A percentile compares a stretch with the other conserved stretches of the same genome.
Conservation (phyloP, 2,888 invertebrate species). For the Branchipolynoe longqiensis region DNA sequence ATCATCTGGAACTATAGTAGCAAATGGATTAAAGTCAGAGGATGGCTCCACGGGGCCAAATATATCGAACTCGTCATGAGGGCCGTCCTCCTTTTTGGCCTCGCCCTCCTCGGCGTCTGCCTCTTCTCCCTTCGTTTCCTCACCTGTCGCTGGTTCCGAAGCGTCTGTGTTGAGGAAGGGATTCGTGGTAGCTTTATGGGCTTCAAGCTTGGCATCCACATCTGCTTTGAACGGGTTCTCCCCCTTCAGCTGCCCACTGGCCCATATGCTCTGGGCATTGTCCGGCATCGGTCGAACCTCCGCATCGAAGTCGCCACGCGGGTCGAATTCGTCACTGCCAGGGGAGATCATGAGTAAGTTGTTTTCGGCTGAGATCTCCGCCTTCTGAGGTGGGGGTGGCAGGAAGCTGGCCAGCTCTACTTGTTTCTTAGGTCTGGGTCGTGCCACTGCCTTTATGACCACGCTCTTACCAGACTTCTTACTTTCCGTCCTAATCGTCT, state of each 20-base stretch:
- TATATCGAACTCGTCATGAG: slow-evolving; percentile 38
- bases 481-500: slow-evolving; percentile 9
- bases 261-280: slow-evolving; percentile 32
- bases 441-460: slow-evolving; percentile 27
- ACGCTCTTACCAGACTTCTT: slow-evolving; percentile 39
- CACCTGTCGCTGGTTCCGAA: slow-evolving; percentile 9
- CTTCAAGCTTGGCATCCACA: slow-evolving; percentile 53
- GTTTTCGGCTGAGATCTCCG: slow-evolving; percentile 31
- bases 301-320: slow-evolving; percentile 62
- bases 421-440: slow-evolving; percentile 47
- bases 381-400: slow-evolving; percentile 40
- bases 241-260: slow-evolving; percentile 37
- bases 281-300: slow-evolving; percentile 57
- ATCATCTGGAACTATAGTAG: slow-evolving; percentile 58
- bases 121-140: slow-evolving; percentile 29
- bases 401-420: slow-evolving; percentile 33
- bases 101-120: not conserved
- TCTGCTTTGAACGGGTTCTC: slow-evolving; percentile 65
- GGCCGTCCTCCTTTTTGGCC: slow-evolving; percentile 22
- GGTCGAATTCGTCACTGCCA: slow-evolving; percentile 65
- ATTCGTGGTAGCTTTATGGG: slow-evolving; percentile 52
- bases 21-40: slow-evolving; percentile 68
- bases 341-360: slow-evolving; percentile 44
- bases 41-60: slow-evolving; percentile 42
- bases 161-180: slow-evolving; percentile 56